Evolutionary conservation across 2,113 vertebrate genomes (phyloP), one percentile per base, ranked within the genome.

Genomic region (rat (Rattus norvegicus)): DNA sequence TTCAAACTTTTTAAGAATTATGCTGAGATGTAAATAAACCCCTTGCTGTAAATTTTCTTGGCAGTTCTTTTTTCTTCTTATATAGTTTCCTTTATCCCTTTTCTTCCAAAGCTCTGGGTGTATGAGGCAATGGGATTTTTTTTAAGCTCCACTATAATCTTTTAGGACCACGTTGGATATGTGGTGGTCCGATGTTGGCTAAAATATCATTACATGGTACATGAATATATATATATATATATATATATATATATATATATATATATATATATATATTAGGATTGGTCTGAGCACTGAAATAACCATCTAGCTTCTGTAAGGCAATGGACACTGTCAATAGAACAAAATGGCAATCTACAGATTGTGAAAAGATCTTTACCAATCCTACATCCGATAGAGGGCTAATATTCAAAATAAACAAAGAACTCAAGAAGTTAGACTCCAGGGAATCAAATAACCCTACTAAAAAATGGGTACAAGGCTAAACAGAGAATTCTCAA

Each of bases 151-250:
- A 75, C 43, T 90, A 49, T 43, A 67, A 73, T 94, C 33, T 76
- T 89, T 73, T 19, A 52, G 47, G 56, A 54, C 54, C 16, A 52
- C 43, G 84, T 20, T 75, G 26, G 28, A 20, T 67, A 89, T 47
- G 39, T 47, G 69, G 52, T 17, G 26, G n/a, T 72, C 11, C 28
- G 24, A 4, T 90, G 47, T 76, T 75, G 56, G 28, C 17, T 12
- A 61, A 94, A 94, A 67, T 11, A 94, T 70, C 52, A 80, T 65
- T 90, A 61, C 75, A 47, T 94, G 79, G 56, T 33, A 22, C n/a
- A 84, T 54, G 28, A 84, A 81, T 83, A 54, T 54, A 75, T 6
- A 70, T 26, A 80, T 65, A 59, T 65, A 43, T 43, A 43, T 43
- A 43, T 43, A 43, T 43, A 43, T 43, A 43, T 43, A 43, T 43